Conservation (phyloP, 1,140 invertebrate species). For the Nasonia vitripennis region DNA sequence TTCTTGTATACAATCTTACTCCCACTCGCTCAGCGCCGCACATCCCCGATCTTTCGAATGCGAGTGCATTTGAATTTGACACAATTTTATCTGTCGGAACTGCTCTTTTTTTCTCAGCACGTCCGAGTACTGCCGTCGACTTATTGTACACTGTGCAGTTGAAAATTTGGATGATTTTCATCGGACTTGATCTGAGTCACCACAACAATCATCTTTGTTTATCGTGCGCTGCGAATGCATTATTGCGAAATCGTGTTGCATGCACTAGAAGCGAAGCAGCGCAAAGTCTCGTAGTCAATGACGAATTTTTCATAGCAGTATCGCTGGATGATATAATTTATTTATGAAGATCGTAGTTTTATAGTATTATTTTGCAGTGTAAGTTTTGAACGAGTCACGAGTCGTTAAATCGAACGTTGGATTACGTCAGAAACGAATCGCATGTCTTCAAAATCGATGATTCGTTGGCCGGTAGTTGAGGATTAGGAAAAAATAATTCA, state of each 20-base stretch:
- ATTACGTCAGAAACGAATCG: no score
- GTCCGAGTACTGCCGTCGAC: no score
- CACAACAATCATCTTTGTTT: not conserved
- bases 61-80: constrained; percentile 25
- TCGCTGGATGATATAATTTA: no score
- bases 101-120: not conserved
- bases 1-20: not conserved
- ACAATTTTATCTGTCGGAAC: constrained; percentile 57
- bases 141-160: not conserved
- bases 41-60: constrained; percentile 1
- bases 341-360: no score
- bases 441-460: no score
- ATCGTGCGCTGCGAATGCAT: not conserved
- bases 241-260: constrained; percentile 13
- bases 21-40: constrained; percentile 22
- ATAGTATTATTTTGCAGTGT: no score
- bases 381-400: no score
- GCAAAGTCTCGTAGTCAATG: not conserved
- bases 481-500: no score
- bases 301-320: not conserved
- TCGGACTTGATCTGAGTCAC: not conserved
- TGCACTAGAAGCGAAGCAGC: not conserved
- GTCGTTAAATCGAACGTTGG: no score
- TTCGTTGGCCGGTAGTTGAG: no score
- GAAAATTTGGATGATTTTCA: not conserved